Conservation (phyloP, 2,113 vertebrate genomes). For the Sturnus vulgaris region DNA sequence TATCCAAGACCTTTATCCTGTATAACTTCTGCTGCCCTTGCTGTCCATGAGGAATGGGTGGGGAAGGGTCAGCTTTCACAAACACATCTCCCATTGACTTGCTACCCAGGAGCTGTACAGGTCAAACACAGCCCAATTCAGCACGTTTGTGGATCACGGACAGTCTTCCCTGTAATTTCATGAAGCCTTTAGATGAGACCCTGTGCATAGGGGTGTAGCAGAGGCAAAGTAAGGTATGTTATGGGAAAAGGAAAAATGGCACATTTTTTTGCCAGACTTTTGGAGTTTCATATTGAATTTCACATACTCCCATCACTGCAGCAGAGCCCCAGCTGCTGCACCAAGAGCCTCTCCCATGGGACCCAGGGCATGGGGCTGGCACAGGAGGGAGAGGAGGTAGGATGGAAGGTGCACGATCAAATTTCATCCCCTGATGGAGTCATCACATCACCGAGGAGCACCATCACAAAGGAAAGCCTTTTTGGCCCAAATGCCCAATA, state of each 20-base stretch:
- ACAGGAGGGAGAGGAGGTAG: not conserved
- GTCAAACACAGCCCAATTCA: not conserved
- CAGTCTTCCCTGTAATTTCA: not conserved
- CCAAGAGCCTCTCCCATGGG: fast-evolving
- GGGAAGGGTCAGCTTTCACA: not conserved
- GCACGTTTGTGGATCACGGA: not conserved
- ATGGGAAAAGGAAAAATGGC: not conserved
- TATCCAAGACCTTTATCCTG: not conserved
- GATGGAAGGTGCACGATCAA: not conserved
- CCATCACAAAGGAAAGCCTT: not conserved
- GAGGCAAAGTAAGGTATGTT: not conserved
- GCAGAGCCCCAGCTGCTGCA: not conserved
- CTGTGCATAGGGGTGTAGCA: not conserved
- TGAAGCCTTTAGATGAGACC: not conserved
- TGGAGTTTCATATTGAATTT: not conserved
- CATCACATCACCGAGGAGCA: not conserved
- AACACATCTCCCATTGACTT: not conserved
- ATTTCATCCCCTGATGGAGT: not conserved
- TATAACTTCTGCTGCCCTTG: not conserved
- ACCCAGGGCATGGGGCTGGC: not conserved
- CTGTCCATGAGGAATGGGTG: not conserved
- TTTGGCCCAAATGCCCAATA: fast-evolving
- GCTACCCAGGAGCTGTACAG: not conserved
- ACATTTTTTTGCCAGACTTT: not conserved
- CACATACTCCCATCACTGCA: not conserved